phyloP scores from a whole-genome alignment of 1,140 invertebrate species.

The Lepidurus apus region DNA sequence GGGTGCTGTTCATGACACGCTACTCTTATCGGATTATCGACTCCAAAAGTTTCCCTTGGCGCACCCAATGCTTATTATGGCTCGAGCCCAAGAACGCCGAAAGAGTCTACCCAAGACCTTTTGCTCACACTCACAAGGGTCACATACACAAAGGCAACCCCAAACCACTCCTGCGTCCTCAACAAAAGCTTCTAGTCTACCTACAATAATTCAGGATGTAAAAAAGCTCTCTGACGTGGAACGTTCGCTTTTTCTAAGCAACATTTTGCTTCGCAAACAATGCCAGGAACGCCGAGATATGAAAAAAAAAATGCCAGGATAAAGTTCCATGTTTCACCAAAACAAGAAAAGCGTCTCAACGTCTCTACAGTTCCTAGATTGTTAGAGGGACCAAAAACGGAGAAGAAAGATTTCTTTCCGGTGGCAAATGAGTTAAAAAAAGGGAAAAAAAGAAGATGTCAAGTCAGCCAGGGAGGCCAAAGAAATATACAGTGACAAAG shows the following conservation, averaged over 20 bases:
- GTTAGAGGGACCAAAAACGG: background rate
- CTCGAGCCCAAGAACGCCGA: constrained; percentile 8
- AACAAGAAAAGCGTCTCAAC: background rate
- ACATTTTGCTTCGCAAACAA: constrained; percentile 2
- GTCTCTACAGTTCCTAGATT: background rate
- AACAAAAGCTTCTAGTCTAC: constrained; percentile 1
- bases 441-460: background rate
- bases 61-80: background rate
- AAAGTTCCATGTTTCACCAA: background rate
- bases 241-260: background rate
- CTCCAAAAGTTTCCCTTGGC: constrained; percentile 13
- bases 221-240: background rate
- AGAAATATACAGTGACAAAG: background rate
- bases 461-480: no score
- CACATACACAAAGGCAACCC: constrained; percentile 21
- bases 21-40: constrained; percentile 19
- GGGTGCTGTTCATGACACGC: constrained; percentile 20
- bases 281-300: no score
- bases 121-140: constrained; percentile 21
- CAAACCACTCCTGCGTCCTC: constrained; percentile 13
- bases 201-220: constrained; percentile 9
- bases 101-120: constrained; percentile 1
- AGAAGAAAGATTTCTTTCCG: background rate
- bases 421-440: background rate
- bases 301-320: background rate